Base-by-base conservation (phyloP, 2,113 vertebrate species). In the Peromyscus maniculatus region DNA sequence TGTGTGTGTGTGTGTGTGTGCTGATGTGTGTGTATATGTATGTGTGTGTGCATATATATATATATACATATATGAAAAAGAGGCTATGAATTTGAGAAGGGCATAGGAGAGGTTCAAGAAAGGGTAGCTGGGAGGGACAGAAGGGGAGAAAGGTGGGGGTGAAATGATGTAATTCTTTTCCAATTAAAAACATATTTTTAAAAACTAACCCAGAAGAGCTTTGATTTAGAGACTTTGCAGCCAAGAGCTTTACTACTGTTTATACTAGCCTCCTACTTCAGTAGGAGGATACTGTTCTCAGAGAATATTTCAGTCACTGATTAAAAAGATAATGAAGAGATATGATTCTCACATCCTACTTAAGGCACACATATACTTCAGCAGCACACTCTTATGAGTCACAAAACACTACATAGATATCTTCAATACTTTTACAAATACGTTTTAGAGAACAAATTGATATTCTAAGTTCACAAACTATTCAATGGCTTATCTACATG, bases 301-400 rank as follows among this genome's bases (percentile, higher is more conserved):
- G 91, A 87, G 92, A 97, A n/a, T 71, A 89, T 86, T 97, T 98
- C 52, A 82, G 31, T 96, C 66, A 92, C 75, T 95, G 57, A 91
- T 94, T 95, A 89, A 89, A 84, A 86, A 95, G 80, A 93, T 84
- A 95, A 97, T 94, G 74, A 98, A 96, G 52, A 97, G 69, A 93
- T 90, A 95, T 55, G 46, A 97, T 77, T 91, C 93, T 88, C 64
- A 86, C 28, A 28, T 91, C 46, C 96, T 94, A 93, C 26, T 94
- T 93, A 96, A 94, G 31, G 19, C 28, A 93, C 92, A 10, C 69
- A 90, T 95, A 10, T 92, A 91, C 62, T 77, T 88, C 43, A 86
- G 22, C 71, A 88, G 59, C 90, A 78, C 16, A 72, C 74, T 92
- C 84, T 79, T 77, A 16, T 77, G 90, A 94, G 49, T 93, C 59